These are phyloP conservation scores for Polymixis lichenea DNA, from an alignment of 2,888 invertebrate species.

Conservation along the genomic window DNA sequence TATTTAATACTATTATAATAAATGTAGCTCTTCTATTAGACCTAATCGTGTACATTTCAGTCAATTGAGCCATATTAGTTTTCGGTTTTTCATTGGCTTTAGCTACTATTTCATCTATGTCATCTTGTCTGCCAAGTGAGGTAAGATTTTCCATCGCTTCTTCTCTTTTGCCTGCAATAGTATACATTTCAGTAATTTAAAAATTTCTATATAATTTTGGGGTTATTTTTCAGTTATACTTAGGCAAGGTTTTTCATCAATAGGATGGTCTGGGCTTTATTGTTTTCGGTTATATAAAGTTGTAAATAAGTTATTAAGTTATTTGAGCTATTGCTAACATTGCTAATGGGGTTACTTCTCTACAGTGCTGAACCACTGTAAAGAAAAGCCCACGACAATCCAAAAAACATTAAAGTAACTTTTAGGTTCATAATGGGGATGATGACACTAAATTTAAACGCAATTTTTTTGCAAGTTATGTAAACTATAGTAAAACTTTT, in stretches of 20 bases:
- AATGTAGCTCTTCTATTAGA: conserved; percentile 74
- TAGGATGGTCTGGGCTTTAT: too few species aligned
- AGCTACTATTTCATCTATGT: conserved; percentile 66
- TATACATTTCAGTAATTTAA: background rate
- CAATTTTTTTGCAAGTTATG: too few species aligned
- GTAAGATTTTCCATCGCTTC: conserved; percentile 67
- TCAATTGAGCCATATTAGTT: conserved; percentile 62
- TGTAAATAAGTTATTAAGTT: too few species aligned
- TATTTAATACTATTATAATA: conserved; percentile 69
- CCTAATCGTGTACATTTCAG: conserved; percentile 71
- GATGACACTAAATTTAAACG: too few species aligned
- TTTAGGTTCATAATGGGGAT: too few species aligned
- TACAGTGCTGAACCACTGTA: too few species aligned
- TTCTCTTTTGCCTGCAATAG: conserved; percentile 67
- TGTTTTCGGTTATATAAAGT: too few species aligned
- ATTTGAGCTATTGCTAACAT: too few species aligned
- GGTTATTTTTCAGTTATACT: background rate
- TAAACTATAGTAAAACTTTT: too few species aligned
- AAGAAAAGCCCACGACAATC: too few species aligned
- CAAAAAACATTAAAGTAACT: too few species aligned
- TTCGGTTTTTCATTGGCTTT: conserved; percentile 58
- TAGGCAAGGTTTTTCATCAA: background rate
- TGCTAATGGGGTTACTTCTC: too few species aligned
- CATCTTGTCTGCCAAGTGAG: conserved; percentile 73
- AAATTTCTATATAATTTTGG: background rate